A percentile compares a stretch with the other conserved stretches of the same genome.
Conservation (phyloP, 2,888 invertebrate genomes). For the Lobophora halterata region DNA sequence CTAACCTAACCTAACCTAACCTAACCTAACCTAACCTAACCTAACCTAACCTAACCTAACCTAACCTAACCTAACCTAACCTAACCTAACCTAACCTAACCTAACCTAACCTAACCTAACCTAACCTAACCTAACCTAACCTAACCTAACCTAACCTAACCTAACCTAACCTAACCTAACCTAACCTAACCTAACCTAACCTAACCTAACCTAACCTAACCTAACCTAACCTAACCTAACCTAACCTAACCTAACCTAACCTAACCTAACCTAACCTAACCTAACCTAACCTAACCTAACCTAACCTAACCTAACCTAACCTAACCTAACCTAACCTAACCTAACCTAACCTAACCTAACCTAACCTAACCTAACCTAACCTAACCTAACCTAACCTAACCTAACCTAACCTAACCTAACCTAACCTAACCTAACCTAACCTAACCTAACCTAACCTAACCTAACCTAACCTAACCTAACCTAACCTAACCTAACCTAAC, state of each 20-base stretch:
- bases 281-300: slow-evolving; percentile 9
- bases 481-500: no score
- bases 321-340: slow-evolving; percentile 10
- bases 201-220: slow-evolving; percentile 2
- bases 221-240: slow-evolving; percentile 8
- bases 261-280: slow-evolving; percentile 10
- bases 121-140: slow-evolving; percentile 5
- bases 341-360: slow-evolving; percentile 10
- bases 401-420: no score
- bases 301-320: slow-evolving; percentile 10
- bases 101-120: slow-evolving; percentile 6
- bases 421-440: no score
- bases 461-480: slow-evolving; percentile 8
- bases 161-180: slow-evolving; percentile 8
- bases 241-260: slow-evolving; percentile 10
- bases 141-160: slow-evolving; percentile 8
- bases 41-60: slow-evolving; percentile 8
- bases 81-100: slow-evolving; percentile 8
- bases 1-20: slow-evolving; percentile 7
- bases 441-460: slow-evolving; percentile 9
- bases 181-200: slow-evolving; percentile 7
- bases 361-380: slow-evolving; percentile 10
- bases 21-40: slow-evolving; percentile 8
- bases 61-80: slow-evolving; percentile 8
- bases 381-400: slow-evolving; percentile 10